Evolutionary conservation across 2,113 vertebrate genomes (phyloP), one percentile per base, ranked within the genome.

Genomic region (Poecile atricapillus): DNA sequence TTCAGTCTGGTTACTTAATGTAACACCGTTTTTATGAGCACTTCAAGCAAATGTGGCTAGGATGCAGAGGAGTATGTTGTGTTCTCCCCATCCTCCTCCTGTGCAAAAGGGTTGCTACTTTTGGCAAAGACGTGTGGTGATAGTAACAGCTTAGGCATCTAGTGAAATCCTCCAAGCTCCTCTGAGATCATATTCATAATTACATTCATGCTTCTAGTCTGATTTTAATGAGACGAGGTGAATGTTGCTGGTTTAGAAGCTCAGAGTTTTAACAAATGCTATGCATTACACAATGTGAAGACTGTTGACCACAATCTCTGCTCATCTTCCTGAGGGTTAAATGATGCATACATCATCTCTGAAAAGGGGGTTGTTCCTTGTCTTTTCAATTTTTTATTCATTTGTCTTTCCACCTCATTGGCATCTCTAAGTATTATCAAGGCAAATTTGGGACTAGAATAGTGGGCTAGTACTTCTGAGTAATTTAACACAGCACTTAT

Each of bases 121-220:
- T 90, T 94, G 83, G 88, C 90, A 94, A 69, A 92, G 96, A 70
- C 1, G 64, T 44, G 60, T 84, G 60, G 65, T 94, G 92, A 90
- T 93, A 94, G 86, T 96, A 94, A 95, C 95, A 96, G 89, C 50
- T 94, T 69, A 74, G 77, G 80, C 77, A 76, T 92, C 65, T 92
- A 90, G 83, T 83, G 82, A 93, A 93, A 93, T 84, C 35, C 27
- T 84, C 68, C 75, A 35, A 67, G 56, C 88, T 70, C 4, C 5
- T 86, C 80, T 93, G 89, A 94, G 83, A 92, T 93, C 28, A 39
- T 63, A 31, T 46, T 94, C 53, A 24, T 69, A 69, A 62, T 27
- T 69, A 30, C 67, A 69, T 33, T 53, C 41, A 35, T 79, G 50
- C 55, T 86, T 86, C 68, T 78, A 53, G 56, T 50, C 59, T 87